Conservation (phyloP, 2,113 vertebrate genomes). For the Stictonetta naevosa region DNA sequence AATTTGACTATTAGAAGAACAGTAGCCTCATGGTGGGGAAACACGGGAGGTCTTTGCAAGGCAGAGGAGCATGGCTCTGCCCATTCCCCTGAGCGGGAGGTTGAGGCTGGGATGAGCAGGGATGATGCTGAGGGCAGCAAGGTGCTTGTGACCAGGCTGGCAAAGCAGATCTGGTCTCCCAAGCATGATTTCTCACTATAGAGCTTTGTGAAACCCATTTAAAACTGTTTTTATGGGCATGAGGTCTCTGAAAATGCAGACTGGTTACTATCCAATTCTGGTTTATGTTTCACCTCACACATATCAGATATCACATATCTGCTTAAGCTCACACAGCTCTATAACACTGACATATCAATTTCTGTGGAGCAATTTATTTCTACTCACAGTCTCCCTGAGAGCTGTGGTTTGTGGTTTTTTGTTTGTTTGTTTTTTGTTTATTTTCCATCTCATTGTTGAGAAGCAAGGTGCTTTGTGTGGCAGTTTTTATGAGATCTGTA, state of each 20-base stretch:
- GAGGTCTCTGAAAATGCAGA: background rate
- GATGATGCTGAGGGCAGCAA: background rate
- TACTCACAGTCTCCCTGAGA: background rate
- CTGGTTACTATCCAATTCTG: background rate
- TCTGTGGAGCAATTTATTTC: background rate
- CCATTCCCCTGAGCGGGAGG: background rate
- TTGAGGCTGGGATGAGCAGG: accelerated
- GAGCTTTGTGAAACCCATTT: background rate
- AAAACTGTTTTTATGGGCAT: background rate
- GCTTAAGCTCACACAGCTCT: accelerated
- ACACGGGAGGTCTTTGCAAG: background rate
- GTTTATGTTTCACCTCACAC: background rate
- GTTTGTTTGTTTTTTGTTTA: background rate
- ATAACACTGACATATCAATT: background rate
- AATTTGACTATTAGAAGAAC: background rate
- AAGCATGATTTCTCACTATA: background rate
- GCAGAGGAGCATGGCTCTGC: background rate
- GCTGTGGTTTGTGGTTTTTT: background rate
- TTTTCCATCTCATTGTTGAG: background rate
- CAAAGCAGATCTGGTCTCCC: background rate
- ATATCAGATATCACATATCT: accelerated
- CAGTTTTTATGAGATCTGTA: background rate
- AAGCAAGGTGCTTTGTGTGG: background rate
- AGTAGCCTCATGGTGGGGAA: background rate
- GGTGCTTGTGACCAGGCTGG: background rate